phyloP scores from a whole-genome alignment of 1,140 invertebrate species.

The Trichomalopsis sarcophagae region DNA sequence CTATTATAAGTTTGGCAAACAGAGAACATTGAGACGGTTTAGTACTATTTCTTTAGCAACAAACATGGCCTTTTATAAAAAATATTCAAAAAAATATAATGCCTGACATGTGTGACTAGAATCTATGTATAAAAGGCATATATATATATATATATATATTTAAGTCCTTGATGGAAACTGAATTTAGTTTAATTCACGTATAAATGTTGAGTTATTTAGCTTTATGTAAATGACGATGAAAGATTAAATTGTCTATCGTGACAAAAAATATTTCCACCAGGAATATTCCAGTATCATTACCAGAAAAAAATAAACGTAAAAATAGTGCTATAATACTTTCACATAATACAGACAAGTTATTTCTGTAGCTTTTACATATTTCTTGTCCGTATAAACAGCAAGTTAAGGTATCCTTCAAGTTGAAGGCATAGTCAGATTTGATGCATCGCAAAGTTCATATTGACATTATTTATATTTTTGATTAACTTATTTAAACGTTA shows the following conservation, averaged over 20 bases:
- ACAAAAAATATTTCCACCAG: background rate
- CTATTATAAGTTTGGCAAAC: slow-evolving; percentile 17
- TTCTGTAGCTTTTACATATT: background rate
- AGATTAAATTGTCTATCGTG: background rate
- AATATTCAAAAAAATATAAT: slow-evolving; percentile 11
- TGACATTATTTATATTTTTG: background rate
- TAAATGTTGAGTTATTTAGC: background rate
- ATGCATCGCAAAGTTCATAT: background rate
- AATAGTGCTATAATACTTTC: slow-evolving; percentile 18
- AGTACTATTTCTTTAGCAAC: background rate
- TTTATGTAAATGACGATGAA: background rate
- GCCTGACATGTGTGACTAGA: slow-evolving; percentile 25
- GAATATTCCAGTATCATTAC: background rate
- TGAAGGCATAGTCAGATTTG: background rate
- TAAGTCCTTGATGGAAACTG: background rate
- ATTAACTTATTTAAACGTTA: background rate
- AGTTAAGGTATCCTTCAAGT: background rate
- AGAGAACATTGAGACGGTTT: background rate
- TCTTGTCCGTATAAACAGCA: background rate
- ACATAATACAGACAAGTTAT: slow-evolving; percentile 9
- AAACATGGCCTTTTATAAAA: background rate
- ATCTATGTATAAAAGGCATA: slow-evolving; percentile 17
- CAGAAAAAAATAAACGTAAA: background rate
- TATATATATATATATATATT: background rate
- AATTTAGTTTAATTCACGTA: background rate